These are phyloP conservation scores for Cerceris ruficornis DNA, from an alignment of 2,888 invertebrate genomes.

Conservation along the genomic window DNA sequence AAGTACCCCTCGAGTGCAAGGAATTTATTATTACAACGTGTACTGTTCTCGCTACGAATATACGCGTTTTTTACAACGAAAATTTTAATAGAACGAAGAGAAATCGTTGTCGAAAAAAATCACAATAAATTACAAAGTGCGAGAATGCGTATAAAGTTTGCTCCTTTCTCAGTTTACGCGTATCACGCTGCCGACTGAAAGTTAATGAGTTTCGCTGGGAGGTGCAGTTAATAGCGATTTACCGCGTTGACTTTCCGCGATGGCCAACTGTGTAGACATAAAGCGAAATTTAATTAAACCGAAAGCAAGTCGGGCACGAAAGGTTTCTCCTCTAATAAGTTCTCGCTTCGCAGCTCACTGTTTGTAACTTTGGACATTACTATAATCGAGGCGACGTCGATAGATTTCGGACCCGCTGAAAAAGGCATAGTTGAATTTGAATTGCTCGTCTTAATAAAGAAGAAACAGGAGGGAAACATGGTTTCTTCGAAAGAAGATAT, in stretches of 20 bases:
- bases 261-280: constrained; percentile 29
- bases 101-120: neutral
- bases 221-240: constrained; percentile 52
- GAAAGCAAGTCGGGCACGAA: constrained; percentile 28
- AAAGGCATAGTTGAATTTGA: neutral
- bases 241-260: constrained; percentile 29
- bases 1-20: no score
- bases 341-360: constrained; percentile 20
- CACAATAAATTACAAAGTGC: neutral
- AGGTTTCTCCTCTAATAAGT: constrained; percentile 41
- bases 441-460: neutral
- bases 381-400: constrained; percentile 22
- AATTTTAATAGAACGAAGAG: neutral
- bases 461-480: no score
- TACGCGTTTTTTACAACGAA: no score
- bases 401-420: neutral
- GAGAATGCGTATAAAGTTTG: neutral
- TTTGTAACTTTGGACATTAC: constrained; percentile 16
- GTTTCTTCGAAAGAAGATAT: no score
- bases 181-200: constrained; percentile 9
- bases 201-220: constrained; percentile 48
- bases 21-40: no score
- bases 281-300: constrained; percentile 63
- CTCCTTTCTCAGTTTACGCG: constrained; percentile 2
- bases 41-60: no score